Evolutionary conservation across 2,888 invertebrate species (phyloP), one percentile per base, ranked within the genome.

Genomic region (Drosophila mercatorum): DNA sequence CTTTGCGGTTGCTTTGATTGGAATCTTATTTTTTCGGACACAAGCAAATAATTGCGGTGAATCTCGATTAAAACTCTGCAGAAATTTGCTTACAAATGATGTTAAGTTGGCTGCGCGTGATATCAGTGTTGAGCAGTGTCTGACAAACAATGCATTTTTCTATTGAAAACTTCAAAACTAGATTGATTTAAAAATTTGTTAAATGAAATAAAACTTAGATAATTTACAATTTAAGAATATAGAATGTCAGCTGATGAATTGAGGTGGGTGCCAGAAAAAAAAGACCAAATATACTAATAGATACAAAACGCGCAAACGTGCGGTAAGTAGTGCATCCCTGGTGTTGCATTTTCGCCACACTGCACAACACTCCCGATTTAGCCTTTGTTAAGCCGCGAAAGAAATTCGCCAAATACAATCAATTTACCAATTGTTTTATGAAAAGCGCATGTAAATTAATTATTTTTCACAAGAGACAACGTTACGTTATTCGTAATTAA

Each of bases 81-180:
- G 66, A 75, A 88, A 85, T 88, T 89, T 90, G 90, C 90, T 89
- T 89, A 90, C 89, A 85, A 90, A 90, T 90, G 89, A 80, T 78
- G 83, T 75, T 80, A 90, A 88, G 81, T 90, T 90, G 83, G 90
- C 70, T 88, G 86, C 78, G 80, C 46, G 31, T 60, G 22, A 46
- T 43, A 58, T 43, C 38, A 75, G 83, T 83, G 85, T 67, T 83
- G 68, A 28, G 6, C 22, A 83, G 31, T 56, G 57, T 49, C 5
- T 26, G 41, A 36, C 40, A 57, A 36, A 38, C 46, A 44, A 28
- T 41, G 26, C n/a, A 57, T 67, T 57, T 71, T 56, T 0, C 60
- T 65, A 59, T 34, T 62, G 47, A 63, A 40, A 53, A 44, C 28
- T 41, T 43, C 49, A 46, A 56, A 40, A 46, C 46, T 40, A 61